Evolutionary conservation across 2,113 vertebrate genomes (phyloP), one percentile per base, ranked within the genome.

Genomic region (Oryzias celebensis): DNA sequence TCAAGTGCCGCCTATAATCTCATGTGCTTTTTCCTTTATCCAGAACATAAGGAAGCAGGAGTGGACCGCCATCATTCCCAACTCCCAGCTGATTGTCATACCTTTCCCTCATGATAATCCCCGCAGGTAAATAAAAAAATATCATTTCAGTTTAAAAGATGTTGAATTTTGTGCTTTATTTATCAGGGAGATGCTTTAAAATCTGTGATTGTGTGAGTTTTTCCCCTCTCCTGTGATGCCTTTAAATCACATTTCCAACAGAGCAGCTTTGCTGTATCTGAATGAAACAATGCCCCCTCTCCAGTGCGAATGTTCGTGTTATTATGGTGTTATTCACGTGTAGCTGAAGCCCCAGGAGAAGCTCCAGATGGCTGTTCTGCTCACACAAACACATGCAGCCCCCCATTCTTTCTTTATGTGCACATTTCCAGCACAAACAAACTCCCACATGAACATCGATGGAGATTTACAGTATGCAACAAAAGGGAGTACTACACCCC

Each of bases 51-150:
- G 95, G 76, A 95, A 83, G 62, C 93, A 97, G 77, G 97, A 98
- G 71, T 99, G 97, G 97, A 98, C 95, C 1, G 96, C 97, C 61
- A 98, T 99, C 84, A 99, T 99, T 78, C 97, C 97, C 46, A 99
- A 99, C 85, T 98, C 97, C 28, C 97, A 99, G 89, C 95, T 99
- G 3, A 98, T 99, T 17, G 97, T 99, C 81, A 98, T 98, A 76
- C 97, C 97, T 0, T 98, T 91, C 82, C 97, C 96, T 48, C 96
- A 95, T 45, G 67, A 93, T 20, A 85, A 92, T 41, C 96, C 96
- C 56, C 92, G 91, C 89, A 98, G 94, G 96, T 98, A 75, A 67
- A 18, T 13, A 42, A 47, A 68, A 54, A 42, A 68, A 22, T 14
- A 18, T 6, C 60, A 36, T 36, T 36, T 36, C 36, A 36, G 36